Evolutionary conservation across 2,797 vertebrate genomes (phyloP).

Genomic region (Fistularia commersonii): DNA sequence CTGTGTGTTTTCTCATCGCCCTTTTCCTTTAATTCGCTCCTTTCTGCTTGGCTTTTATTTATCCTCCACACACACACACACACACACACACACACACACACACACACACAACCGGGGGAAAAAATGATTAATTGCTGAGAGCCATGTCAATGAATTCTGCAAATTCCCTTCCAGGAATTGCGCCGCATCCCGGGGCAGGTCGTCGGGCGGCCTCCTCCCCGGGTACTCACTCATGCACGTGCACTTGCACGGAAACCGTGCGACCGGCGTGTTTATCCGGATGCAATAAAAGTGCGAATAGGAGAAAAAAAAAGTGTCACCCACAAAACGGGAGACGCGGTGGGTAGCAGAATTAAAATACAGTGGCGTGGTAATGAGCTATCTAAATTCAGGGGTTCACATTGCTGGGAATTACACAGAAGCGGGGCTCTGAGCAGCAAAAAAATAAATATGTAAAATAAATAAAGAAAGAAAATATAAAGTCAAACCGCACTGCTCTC

Average conservation of each 20-base stretch:
- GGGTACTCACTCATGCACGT: constrained; percentile 13
- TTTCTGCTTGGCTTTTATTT: constrained; percentile 39
- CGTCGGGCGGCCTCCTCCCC: constrained; percentile 7
- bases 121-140: constrained; percentile 25
- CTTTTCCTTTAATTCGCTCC: constrained; percentile 58
- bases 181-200: background rate
- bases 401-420: constrained; percentile 71
- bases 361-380: constrained; percentile 67
- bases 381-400: constrained; percentile 75
- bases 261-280: constrained; percentile 53
- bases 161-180: constrained; percentile 18
- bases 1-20: constrained; percentile 38
- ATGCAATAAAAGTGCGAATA: constrained; percentile 54
- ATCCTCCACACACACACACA: constrained; percentile 17
- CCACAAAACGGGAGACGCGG: constrained; percentile 50
- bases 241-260: constrained; percentile 20
- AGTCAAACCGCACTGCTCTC: too few relatives aligned
- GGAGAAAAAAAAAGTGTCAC: constrained; percentile 45
- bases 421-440: constrained; percentile 46
- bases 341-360: constrained; percentile 65
- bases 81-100: constrained; percentile 4
- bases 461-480: too few relatives aligned
- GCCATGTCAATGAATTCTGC: constrained; percentile 40
- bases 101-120: constrained; percentile 10
- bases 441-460: constrained; percentile 48